Evolutionary conservation across 2,888 invertebrate species (phyloP), one percentile per base, ranked within the genome.

Genomic region (Xanthostigma xanthostigma): DNA sequence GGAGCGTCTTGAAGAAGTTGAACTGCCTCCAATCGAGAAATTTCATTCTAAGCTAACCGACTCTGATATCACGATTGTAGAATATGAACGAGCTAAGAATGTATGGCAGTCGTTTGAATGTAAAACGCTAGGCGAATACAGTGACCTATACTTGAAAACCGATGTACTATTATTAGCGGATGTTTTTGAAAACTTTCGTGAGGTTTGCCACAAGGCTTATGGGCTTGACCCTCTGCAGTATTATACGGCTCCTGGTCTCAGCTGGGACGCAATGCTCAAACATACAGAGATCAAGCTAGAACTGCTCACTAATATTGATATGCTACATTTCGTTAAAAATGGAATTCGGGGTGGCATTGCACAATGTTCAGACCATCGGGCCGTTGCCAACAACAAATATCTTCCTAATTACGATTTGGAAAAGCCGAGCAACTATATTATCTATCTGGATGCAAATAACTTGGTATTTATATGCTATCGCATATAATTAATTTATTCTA

Each of bases 261-360:
- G 61, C 12, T 64, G 56, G 54, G 62, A 63, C 51, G 59, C 60
- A 0, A 61, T 63, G 60, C 49, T 65, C 4, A 64, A 64, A 53
- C 48, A 51, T 38, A 63, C 62, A 0, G 44, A 54, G 40, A 49
- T 63, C 10, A 45, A 59, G 43, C 43, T 65, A 14, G 58, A 63
- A 47, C 46, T 65, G 8, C 48, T 64, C 34, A 60, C 58, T 2
- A 62, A 66, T 49, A 52, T 60, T 11, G 58, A 62, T 48, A 63
- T 59, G 59, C 17, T 60, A 44, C 44, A 59, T 27, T 61, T 64
- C 53, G 48, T 62, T 27, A 56, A 57, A 49, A 53, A 49, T 34
- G 60, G 60, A 3, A 58, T 64, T 47, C 49, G 60, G 34, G 62
- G 60, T 5, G 60, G 61, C 8, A 48, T 64, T 11, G 55, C 55